Conservation (phyloP, 2,113 vertebrate genomes). For the Phaethon lepturus region DNA sequence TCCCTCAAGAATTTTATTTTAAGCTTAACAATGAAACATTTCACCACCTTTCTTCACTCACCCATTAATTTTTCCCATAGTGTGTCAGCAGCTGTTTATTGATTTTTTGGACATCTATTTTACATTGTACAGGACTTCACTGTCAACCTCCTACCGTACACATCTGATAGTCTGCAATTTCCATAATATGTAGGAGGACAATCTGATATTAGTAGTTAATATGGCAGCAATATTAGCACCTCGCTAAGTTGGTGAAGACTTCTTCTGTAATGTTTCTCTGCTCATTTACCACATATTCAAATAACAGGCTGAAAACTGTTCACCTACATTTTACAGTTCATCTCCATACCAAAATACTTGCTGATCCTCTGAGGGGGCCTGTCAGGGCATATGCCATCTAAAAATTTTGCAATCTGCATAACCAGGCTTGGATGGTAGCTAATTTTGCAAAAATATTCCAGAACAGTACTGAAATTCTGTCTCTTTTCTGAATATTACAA, state of each 20-base stretch:
- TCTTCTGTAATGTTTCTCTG: background rate
- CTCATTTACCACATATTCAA: background rate
- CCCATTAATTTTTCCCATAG: conserved; percentile 30
- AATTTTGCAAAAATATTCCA: conserved; percentile 31
- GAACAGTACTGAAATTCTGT: background rate
- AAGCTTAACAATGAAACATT: conserved; percentile 48
- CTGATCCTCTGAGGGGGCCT: background rate
- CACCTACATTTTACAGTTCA: background rate
- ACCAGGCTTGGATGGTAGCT: background rate
- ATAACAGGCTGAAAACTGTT: background rate
- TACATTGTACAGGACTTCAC: background rate
- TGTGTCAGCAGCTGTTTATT: conserved; percentile 32
- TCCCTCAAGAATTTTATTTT: background rate
- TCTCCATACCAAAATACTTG: background rate
- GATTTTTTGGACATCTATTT: conserved; percentile 36
- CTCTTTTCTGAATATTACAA: background rate
- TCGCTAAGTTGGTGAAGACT: background rate
- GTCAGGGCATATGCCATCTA: background rate
- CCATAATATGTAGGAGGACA: background rate
- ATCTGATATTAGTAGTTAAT: background rate
- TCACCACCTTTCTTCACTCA: conserved; percentile 4
- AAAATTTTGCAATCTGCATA: background rate
- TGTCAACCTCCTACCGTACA: background rate
- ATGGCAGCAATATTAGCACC: background rate
- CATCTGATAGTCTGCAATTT: background rate